Percentiles rank a stretch among this genome's conserved stretches.
Evolutionary conservation across 2,888 invertebrate species (phyloP).

Genomic region (Ametastegia equiseti): DNA sequence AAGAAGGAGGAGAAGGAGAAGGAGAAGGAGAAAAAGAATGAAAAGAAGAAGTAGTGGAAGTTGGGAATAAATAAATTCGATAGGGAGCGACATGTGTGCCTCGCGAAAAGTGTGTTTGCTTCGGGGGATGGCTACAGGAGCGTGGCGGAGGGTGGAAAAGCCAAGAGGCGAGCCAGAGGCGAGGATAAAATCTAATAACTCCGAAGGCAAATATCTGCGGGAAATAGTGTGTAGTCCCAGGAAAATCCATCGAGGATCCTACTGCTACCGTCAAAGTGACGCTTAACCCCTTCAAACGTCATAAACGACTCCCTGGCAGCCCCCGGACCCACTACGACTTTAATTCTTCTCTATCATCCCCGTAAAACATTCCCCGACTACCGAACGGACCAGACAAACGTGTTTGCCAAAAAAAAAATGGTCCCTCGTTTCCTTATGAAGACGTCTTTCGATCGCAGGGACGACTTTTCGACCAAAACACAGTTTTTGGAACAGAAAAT

Average conservation of each 20-base stretch:
- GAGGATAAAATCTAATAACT: conserved; percentile 46
- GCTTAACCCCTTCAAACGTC: neutral
- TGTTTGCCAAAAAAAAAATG: neutral
- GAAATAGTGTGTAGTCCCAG: conserved; percentile 23
- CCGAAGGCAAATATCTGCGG: conserved; percentile 43
- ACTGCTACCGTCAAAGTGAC: neutral
- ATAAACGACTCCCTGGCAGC: neutral
- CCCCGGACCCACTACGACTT: neutral
- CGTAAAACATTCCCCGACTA: too few species aligned
- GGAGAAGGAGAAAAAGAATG: conserved; percentile 36
- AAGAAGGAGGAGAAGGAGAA: conserved; percentile 36
- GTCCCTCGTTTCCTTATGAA: neutral
- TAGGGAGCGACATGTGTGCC: conserved; percentile 57
- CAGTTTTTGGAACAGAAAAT: too few species aligned
- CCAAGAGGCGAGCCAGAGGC: conserved; percentile 8
- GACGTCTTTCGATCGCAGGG: neutral
- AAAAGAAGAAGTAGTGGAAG: conserved; percentile 42
- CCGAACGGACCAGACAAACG: neutral
- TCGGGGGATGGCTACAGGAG: conserved; percentile 59
- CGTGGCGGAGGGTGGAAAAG: neutral
- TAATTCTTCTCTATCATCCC: neutral
- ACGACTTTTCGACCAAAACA: neutral
- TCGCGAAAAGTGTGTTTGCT: conserved; percentile 70
- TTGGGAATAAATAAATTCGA: conserved; percentile 44
- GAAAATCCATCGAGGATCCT: conserved; percentile 35